Evolutionary conservation across 2,113 vertebrate genomes (phyloP), one percentile per base, ranked within the genome.

Genomic region (Hyperoodon ampullatus): DNA sequence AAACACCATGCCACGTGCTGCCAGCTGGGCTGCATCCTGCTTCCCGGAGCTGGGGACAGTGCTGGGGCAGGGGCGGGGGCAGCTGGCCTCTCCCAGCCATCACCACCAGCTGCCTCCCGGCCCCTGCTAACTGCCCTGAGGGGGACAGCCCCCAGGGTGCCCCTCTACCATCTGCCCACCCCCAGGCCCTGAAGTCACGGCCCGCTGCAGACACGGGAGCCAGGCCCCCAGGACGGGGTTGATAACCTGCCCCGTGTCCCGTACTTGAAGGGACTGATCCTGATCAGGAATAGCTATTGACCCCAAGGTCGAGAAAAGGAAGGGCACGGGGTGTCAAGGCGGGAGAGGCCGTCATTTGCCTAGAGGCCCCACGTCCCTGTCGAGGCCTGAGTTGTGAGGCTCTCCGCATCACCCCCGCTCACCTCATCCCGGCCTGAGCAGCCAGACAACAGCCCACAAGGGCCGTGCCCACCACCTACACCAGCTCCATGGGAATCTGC

Each of bases 401-500:
- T 28, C 33, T 24, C 33, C 55, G 13, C 44, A 6, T 33, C 28
- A 11, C 28, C 0, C 10, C 16, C 0, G 18, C 18, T 30, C 77
- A 4, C 8, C 13, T 24, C 10, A n/a, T 13, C 42, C 60, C 14
- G 16, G 89, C 21, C 24, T 24, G 5, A 50, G n/a, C 3, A 3
- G 19, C 42, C 1, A n/a, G 21, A 23, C 28, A 2, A 55, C 39
- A 61, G 66, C 61, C 6, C 2, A 68, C 50, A 19, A n/a, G 58
- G 35, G 1, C n/a, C 4, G 3, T 24, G 13, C 5, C 24, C 68
- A 23, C 24, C 28, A 3, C 30, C 44, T 1, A 24, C 53, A 18
- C 6, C 50, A 12, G 42, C 50, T 6, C 55, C 70, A 14, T 0
- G 5, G 2, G 1, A 2, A 15, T 1, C 80, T 3, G 33, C 4